These are phyloP conservation scores for Macheiramphus alcinus DNA, from an alignment of 2,113 vertebrate genomes.

Conservation along the genomic window DNA sequence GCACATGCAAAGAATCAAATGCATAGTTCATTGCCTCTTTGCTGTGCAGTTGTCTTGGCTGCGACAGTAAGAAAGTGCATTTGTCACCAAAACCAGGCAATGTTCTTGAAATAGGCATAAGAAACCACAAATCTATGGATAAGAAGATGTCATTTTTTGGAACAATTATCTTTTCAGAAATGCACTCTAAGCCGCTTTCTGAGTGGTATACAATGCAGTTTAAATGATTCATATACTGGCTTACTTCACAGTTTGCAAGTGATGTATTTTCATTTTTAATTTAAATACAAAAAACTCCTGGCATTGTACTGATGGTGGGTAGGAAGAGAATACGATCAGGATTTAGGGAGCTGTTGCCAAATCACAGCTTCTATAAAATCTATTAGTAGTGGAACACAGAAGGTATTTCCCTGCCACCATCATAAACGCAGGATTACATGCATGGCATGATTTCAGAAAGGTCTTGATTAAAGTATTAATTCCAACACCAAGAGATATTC, in stretches of 20 bases:
- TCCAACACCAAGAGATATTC: background rate
- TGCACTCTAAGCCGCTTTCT: background rate
- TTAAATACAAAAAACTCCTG: background rate
- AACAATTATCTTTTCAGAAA: background rate
- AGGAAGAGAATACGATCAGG: background rate
- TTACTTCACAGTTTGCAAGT: background rate
- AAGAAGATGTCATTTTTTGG: background rate
- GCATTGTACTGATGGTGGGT: background rate
- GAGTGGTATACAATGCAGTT: background rate
- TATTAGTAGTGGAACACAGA: background rate
- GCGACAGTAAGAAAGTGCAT: background rate
- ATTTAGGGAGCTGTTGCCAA: background rate
- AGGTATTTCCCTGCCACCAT: background rate
- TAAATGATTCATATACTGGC: background rate
- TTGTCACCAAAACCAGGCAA: background rate
- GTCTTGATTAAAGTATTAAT: background rate
- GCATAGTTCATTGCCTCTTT: background rate
- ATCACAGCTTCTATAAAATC: background rate
- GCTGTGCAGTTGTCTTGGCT: background rate
- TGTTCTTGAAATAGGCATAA: background rate
- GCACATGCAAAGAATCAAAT: background rate
- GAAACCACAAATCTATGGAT: background rate
- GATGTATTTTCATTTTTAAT: conserved; percentile 12
- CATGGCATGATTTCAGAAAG: background rate
- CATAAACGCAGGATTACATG: background rate